phyloP scores from a whole-genome alignment of 2,888 invertebrate species.

The Gymnocheta viridis region DNA sequence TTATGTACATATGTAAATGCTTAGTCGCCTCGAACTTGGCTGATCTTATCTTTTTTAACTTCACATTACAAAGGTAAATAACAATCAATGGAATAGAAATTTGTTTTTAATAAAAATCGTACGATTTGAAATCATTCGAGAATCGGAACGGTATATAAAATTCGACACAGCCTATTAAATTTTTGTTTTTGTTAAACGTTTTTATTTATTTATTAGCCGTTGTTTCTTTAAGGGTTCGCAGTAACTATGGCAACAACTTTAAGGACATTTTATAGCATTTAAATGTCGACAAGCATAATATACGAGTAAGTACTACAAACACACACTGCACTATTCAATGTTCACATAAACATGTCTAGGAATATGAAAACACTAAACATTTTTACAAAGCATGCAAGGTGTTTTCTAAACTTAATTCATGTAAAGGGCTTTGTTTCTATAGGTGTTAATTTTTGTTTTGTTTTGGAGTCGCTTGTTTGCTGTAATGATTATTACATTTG shows the following conservation, averaged over 20 bases:
- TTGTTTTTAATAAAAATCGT: too few species aligned
- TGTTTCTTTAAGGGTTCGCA: conserved; percentile 66
- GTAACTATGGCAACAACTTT: conserved; percentile 78
- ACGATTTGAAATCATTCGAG: neutral
- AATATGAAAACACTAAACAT: conserved; percentile 40
- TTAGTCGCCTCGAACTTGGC: too few species aligned
- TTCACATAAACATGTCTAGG: conserved; percentile 32
- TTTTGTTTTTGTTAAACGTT: conserved; percentile 11
- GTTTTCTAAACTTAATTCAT: conserved; percentile 28
- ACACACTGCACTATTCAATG: conserved; percentile 38
- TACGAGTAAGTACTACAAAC: conserved; percentile 1
- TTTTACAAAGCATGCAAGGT: conserved; percentile 49
- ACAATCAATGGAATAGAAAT: too few species aligned
- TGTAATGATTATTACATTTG: too few species aligned
- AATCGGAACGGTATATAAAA: neutral
- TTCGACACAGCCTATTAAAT: neutral
- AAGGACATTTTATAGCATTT: conserved; percentile 58
- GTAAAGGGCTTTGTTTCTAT: conserved; percentile 3
- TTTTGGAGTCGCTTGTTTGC: too few species aligned
- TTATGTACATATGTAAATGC: too few species aligned
- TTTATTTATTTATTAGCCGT: neutral
- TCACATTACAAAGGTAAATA: too few species aligned
- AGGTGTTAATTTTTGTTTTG: too few species aligned
- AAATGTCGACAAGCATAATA: conserved; percentile 55
- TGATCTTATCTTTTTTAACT: too few species aligned